These are phyloP conservation scores for Ips nitidus DNA, from an alignment of 1,140 invertebrate species.

Conservation along the genomic window DNA sequence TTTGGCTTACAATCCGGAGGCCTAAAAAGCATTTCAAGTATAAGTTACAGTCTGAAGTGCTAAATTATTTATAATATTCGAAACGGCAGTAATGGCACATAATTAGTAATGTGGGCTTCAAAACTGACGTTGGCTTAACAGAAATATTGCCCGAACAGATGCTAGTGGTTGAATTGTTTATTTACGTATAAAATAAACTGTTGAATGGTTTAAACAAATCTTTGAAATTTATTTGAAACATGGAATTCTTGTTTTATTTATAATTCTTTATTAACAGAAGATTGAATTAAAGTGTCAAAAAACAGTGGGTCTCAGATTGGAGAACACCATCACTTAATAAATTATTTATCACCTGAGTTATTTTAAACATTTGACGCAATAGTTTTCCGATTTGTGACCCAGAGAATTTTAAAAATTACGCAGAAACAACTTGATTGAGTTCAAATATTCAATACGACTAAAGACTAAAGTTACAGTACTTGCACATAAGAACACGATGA, in stretches of 20 bases:
- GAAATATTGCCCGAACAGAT: constrained; percentile 9
- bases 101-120: neutral
- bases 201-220: constrained; percentile 11
- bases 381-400: too few relatives aligned
- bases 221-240: constrained; percentile 11
- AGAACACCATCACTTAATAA: too few relatives aligned
- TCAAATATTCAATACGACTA: too few relatives aligned
- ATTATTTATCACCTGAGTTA: too few relatives aligned
- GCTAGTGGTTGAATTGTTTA: constrained; percentile 14
- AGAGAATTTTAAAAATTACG: too few relatives aligned
- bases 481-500: too few relatives aligned
- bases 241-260: neutral
- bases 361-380: too few relatives aligned
- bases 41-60: constrained; percentile 3
- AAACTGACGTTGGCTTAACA: constrained; percentile 7
- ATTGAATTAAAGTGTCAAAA: too few relatives aligned
- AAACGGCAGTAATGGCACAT: neutral
- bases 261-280: neutral
- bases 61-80: constrained; percentile 22
- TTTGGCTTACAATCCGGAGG: neutral
- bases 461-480: too few relatives aligned
- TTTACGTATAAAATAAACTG: constrained; percentile 15
- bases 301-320: too few relatives aligned
- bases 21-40: constrained; percentile 16
- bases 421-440: too few relatives aligned